phyloP scores from a whole-genome alignment of 2,888 invertebrate species.

The Meiosimyza decipiens region DNA sequence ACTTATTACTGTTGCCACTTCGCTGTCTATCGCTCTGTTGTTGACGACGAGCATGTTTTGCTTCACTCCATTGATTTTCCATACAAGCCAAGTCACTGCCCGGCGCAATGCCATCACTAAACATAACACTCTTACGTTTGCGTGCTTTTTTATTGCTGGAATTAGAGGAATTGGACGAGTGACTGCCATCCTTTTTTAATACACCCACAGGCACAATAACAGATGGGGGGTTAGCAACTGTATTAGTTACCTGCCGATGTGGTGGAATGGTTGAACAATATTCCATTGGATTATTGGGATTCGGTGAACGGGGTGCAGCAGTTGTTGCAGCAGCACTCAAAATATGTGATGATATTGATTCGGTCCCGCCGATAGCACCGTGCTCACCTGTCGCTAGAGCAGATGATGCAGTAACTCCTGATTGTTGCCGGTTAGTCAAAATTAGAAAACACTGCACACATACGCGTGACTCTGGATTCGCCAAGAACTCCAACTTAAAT shows the following conservation, averaged over 20 bases:
- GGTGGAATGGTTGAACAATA: conserved; percentile 88
- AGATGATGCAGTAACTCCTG: not conserved
- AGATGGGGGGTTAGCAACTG: conserved; percentile 71
- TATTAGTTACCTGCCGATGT: conserved; percentile 74
- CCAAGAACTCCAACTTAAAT: conserved; percentile 78
- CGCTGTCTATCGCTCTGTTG: conserved; percentile 48
- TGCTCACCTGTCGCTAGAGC: not conserved
- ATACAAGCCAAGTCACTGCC: conserved; percentile 83
- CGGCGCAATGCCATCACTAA: conserved; percentile 89
- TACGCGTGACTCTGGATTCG: conserved; percentile 80
- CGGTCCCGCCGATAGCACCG: conserved; percentile 6
- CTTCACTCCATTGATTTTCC: conserved; percentile 72
- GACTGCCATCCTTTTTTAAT: conserved; percentile 71
- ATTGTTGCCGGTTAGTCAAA: conserved; percentile 67
- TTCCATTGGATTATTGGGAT: conserved; percentile 88
- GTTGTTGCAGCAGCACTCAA: conserved; percentile 37
- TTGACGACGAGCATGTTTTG: conserved; percentile 63
- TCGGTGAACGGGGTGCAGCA: conserved; percentile 70
- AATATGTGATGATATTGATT: not conserved
- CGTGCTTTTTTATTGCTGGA: conserved; percentile 64
- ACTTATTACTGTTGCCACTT: conserved; percentile 40
- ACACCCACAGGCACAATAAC: conserved; percentile 90
- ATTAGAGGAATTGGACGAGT: conserved; percentile 54
- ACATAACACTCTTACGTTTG: conserved; percentile 83
- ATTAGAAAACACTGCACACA: conserved; percentile 78